Conservation (phyloP, 2,797 vertebrate species). For the Dendrocincla tyrannina region DNA sequence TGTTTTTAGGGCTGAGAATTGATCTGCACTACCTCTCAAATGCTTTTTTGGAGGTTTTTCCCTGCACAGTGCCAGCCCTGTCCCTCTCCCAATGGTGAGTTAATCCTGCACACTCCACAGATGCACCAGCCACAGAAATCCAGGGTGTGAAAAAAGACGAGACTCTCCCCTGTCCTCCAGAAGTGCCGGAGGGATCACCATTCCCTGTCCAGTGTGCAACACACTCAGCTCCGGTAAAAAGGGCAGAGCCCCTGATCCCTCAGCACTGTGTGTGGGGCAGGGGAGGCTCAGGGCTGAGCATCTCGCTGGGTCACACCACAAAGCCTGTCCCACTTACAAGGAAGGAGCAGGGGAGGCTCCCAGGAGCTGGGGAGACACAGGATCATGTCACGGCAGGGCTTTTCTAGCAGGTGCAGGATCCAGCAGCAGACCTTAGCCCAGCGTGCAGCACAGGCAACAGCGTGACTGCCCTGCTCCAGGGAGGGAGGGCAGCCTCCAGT, state of each 20-base stretch:
- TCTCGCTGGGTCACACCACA: neutral
- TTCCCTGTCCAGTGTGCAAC: neutral
- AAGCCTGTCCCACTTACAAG: neutral
- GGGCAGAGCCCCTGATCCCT: neutral
- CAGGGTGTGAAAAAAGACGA: neutral
- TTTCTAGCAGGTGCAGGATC: neutral
- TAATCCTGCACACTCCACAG: neutral
- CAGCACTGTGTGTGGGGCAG: fast-evolving
- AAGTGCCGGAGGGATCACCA: fast-evolving
- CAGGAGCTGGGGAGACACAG: neutral
- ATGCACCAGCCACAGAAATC: neutral
- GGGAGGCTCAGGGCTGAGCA: neutral
- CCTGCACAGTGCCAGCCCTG: neutral
- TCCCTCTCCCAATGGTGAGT: neutral
- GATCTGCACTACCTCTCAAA: neutral
- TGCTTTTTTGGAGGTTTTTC: neutral
- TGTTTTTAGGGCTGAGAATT: neutral
- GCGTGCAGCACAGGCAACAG: neutral
- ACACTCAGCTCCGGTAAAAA: fast-evolving
- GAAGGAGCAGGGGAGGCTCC: neutral
- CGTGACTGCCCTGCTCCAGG: fast-evolving
- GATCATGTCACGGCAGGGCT: neutral
- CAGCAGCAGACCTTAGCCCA: neutral
- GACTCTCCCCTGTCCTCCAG: neutral
- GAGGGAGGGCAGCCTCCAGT: neutral